A percentile compares a stretch with the other conserved stretches of the same genome.
Evolutionary conservation across 2,797 vertebrate species (phyloP).

Genomic region (Diceros bicornis): DNA sequence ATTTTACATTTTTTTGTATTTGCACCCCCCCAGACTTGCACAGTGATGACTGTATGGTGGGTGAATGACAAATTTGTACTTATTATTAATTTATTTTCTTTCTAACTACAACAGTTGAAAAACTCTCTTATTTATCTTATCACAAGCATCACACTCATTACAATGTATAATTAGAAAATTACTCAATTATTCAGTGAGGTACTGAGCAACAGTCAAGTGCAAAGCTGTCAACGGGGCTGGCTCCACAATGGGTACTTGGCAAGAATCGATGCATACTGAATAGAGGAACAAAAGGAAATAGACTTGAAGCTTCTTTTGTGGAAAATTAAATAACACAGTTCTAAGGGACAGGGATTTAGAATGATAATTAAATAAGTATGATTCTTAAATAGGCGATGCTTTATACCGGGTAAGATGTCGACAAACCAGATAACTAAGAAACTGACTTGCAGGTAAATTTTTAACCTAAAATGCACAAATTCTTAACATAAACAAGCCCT

Average conservation of each 20-base stretch:
- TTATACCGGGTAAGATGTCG: slow-evolving; percentile 24
- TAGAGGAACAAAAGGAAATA: slow-evolving; percentile 51
- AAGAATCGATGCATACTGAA: neutral
- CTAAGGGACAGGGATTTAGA: slow-evolving; percentile 22
- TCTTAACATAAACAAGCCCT: neutral
- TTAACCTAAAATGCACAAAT: slow-evolving; percentile 39
- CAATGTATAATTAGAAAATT: slow-evolving; percentile 61
- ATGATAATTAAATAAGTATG: slow-evolving; percentile 55
- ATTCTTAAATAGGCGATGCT: slow-evolving; percentile 38
- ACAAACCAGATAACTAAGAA: slow-evolving; percentile 25
- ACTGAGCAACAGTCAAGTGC: slow-evolving; percentile 12
- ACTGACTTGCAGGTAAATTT: neutral
- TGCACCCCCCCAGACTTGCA: neutral
- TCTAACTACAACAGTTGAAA: slow-evolving; percentile 41
- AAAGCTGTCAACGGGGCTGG: slow-evolving; percentile 37
- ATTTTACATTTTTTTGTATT: neutral
- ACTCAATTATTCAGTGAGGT: slow-evolving; percentile 43
- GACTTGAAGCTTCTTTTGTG: neutral
- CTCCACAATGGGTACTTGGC: neutral
- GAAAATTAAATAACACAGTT: slow-evolving; percentile 68
- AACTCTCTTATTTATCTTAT: slow-evolving; percentile 39
- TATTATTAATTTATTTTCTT: slow-evolving; percentile 57
- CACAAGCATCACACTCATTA: neutral
- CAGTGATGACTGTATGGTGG: neutral
- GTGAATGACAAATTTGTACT: neutral